Evolutionary conservation across 2,113 vertebrate genomes (phyloP).

Genomic region (Gopherus flavomarginatus): DNA sequence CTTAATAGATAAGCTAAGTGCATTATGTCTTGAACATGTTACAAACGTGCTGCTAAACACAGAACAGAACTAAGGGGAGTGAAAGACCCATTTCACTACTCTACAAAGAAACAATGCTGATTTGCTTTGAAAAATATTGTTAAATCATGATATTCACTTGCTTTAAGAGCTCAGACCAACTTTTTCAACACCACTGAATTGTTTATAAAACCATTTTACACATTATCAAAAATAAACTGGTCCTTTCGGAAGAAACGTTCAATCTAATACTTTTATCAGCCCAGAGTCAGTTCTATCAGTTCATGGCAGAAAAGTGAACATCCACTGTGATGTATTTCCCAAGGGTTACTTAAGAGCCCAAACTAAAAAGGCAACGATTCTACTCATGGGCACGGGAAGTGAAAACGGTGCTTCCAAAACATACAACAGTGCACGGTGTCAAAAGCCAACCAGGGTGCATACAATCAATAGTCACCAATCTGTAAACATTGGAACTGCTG

Average conservation of each 20-base stretch:
- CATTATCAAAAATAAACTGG: conserved; percentile 68
- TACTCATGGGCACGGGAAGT: background rate
- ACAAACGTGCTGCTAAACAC: background rate
- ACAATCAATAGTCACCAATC: conserved; percentile 71
- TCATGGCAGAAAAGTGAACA: background rate
- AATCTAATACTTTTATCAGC: conserved; percentile 17
- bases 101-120: background rate
- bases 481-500: conserved; percentile 63
- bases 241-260: conserved; percentile 34
- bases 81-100: background rate
- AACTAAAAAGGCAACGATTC: conserved; percentile 38
- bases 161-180: conserved; percentile 19
- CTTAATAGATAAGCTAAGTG: background rate
- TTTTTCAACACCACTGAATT: conserved; percentile 12
- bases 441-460: background rate
- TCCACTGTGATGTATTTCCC: background rate
- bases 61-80: conserved; percentile 7
- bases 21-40: background rate
- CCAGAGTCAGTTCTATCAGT: conserved; percentile 14
- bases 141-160: conserved; percentile 5
- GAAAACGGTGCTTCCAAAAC: conserved; percentile 23
- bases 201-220: conserved; percentile 61
- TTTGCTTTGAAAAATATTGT: conserved; percentile 19
- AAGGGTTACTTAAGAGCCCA: conserved; percentile 13
- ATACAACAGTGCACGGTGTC: background rate